Evolutionary conservation across 2,113 vertebrate species (phyloP).

Genomic region (Pterocles orientalis): DNA sequence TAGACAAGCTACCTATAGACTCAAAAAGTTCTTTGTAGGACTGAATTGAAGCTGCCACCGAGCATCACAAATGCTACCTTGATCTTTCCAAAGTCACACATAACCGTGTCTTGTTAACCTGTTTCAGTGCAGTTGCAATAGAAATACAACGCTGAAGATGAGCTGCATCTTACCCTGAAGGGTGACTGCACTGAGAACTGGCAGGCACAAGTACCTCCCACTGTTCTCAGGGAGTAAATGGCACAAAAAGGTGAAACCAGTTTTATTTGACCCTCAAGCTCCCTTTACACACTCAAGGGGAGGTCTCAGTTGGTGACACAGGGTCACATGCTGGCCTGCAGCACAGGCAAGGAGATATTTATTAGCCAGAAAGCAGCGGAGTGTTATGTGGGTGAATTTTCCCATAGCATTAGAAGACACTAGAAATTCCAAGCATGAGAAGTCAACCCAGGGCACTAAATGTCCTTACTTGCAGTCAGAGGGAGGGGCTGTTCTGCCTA

Average conservation of each 20-base stretch:
- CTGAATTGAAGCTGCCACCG: background rate
- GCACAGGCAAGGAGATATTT: background rate
- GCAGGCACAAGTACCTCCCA: background rate
- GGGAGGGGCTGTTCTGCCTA: background rate
- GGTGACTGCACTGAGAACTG: background rate
- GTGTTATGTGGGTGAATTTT: background rate
- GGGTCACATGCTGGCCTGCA: background rate
- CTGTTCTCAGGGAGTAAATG: background rate
- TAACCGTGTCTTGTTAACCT: background rate
- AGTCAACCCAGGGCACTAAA: conserved; percentile 26
- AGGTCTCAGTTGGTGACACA: background rate
- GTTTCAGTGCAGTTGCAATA: background rate
- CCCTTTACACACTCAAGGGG: background rate
- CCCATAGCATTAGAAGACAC: background rate
- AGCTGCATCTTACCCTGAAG: background rate
- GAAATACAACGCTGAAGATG: background rate
- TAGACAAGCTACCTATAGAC: background rate
- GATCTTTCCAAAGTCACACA: background rate
- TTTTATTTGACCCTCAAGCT: background rate
- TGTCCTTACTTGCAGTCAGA: background rate
- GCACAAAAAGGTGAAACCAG: background rate
- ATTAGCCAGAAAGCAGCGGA: background rate
- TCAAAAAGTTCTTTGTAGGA: background rate
- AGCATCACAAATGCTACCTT: background rate
- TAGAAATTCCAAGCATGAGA: background rate